phyloP scores from a whole-genome alignment of 2,797 vertebrate genomes.

The Gymnothorax reevesii region DNA sequence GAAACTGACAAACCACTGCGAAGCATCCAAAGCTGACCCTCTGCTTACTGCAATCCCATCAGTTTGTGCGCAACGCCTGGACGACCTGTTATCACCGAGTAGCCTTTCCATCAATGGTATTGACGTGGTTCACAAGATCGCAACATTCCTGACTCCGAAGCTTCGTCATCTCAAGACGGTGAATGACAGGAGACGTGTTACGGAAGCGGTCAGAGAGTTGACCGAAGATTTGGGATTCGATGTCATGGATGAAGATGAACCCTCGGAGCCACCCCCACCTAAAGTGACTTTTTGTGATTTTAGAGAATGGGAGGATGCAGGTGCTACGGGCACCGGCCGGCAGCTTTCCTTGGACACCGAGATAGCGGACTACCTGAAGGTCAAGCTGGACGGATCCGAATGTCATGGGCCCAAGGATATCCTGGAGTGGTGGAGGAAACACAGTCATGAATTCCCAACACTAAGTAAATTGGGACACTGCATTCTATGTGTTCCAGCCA shows the following conservation, averaged over 20 bases:
- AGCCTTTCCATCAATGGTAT: neutral
- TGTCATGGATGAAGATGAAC: too few species aligned
- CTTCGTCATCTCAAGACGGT: slow-evolving; percentile 8
- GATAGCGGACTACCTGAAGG: neutral
- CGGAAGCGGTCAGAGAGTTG: too few species aligned
- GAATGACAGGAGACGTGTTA: neutral
- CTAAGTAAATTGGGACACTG: neutral
- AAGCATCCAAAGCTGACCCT: neutral
- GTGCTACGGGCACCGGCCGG: too few species aligned
- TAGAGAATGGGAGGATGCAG: too few species aligned
- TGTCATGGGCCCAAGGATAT: neutral
- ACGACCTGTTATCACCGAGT: neutral
- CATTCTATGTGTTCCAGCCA: neutral
- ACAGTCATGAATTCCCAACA: neutral
- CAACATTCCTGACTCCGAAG: neutral
- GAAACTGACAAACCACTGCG: neutral
- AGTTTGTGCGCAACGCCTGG: neutral
- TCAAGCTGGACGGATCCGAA: neutral
- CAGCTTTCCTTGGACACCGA: neutral
- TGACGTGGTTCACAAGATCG: neutral
- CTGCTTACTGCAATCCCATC: neutral
- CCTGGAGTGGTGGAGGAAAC: slow-evolving; percentile 8
- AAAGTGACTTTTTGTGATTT: too few species aligned
- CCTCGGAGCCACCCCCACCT: too few species aligned
- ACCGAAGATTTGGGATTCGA: too few species aligned